Conservation (phyloP, 2,888 invertebrate species). For the Xestia xanthographa region DNA sequence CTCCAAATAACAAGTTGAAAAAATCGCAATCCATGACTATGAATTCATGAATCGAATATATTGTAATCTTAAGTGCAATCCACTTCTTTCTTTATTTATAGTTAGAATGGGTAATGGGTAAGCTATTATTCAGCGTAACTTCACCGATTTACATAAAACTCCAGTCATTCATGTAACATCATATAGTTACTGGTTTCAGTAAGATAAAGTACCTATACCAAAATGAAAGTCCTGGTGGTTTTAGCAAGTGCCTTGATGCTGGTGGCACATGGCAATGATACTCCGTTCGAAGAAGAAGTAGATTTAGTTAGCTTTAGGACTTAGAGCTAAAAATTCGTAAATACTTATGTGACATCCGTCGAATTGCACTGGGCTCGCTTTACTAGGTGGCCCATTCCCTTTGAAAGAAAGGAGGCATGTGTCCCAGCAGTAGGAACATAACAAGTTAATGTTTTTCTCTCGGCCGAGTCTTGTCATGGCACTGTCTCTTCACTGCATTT, state of each 20-base stretch:
- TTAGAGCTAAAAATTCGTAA: too few relatives aligned
- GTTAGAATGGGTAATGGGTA: too few relatives aligned
- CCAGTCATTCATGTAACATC: background rate
- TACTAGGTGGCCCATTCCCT: too few relatives aligned
- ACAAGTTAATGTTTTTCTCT: too few relatives aligned
- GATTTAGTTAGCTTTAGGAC: background rate
- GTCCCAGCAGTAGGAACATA: too few relatives aligned
- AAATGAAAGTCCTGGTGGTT: slow-evolving; percentile 14
- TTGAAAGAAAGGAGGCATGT: too few relatives aligned
- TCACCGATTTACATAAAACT: background rate
- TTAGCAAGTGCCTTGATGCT: background rate
- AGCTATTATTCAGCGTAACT: background rate
- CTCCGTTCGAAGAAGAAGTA: background rate
- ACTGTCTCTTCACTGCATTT: too few relatives aligned
- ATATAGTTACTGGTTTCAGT: background rate
- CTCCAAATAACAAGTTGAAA: background rate
- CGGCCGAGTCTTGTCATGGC: too few relatives aligned
- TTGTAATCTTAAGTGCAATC: background rate
- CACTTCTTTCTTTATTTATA: background rate
- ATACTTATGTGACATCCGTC: too few relatives aligned
- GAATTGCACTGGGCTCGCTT: too few relatives aligned
- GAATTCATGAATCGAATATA: background rate
- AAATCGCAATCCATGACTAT: background rate
- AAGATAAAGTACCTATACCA: background rate
- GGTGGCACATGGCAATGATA: background rate